Conservation (phyloP, 2,888 invertebrate genomes). For the Brenthis daphne region DNA sequence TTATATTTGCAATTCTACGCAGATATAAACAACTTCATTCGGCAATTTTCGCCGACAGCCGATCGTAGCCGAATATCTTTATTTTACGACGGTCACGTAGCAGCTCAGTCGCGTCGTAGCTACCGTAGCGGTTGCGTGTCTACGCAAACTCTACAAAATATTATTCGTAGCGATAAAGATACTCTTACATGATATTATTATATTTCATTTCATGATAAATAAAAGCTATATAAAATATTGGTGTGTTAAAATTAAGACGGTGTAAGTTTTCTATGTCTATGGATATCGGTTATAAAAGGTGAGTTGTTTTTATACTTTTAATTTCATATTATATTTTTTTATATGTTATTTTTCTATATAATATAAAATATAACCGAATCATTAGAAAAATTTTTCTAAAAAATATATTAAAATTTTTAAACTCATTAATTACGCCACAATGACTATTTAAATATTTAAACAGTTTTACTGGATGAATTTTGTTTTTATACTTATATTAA, state of each 20-base stretch:
- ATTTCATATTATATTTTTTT: neutral
- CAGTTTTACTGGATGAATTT: too few relatives aligned
- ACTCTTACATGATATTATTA: neutral
- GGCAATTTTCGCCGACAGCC: slow-evolving; percentile 61
- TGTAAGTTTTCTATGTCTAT: slow-evolving; percentile 11
- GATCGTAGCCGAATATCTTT: slow-evolving; percentile 56
- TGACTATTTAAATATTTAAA: too few relatives aligned
- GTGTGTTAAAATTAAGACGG: slow-evolving; percentile 11
- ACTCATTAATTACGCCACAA: too few relatives aligned
- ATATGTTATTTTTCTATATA: neutral
- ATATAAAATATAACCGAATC: neutral
- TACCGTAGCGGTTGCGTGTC: slow-evolving; percentile 51
- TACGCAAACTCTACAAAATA: slow-evolving; percentile 36
- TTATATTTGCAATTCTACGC: slow-evolving; percentile 37
- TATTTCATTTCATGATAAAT: neutral
- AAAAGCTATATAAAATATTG: neutral
- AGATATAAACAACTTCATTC: slow-evolving; percentile 61
- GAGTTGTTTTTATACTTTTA: neutral
- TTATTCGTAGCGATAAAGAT: slow-evolving; percentile 15
- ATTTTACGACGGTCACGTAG: slow-evolving; percentile 62
- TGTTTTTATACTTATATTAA: too few relatives aligned
- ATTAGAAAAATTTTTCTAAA: too few relatives aligned
- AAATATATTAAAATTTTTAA: too few relatives aligned
- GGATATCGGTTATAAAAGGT: slow-evolving; percentile 14
- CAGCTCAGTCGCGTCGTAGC: slow-evolving; percentile 71